Evolutionary conservation across 1,140 invertebrate genomes (phyloP).

Genomic region (Steinernema khuongi): DNA sequence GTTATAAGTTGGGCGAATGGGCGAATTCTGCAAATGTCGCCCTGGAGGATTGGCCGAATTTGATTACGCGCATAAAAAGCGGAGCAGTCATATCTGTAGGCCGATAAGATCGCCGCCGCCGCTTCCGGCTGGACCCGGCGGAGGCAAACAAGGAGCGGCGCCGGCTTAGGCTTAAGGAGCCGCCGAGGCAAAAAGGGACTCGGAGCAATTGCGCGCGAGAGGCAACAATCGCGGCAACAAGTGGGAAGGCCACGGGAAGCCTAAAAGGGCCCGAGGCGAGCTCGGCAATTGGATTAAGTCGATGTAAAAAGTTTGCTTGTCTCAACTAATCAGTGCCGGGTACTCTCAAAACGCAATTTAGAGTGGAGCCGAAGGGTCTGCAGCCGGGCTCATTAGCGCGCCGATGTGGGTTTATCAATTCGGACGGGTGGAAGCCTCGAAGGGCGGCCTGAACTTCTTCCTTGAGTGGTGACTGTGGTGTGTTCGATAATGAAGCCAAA

Average conservation of each 20-base stretch:
- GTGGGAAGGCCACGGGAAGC: not conserved
- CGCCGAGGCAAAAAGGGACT: not conserved
- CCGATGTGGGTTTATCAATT: not conserved
- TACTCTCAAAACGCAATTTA: conserved; percentile 17
- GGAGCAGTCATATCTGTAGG: not conserved
- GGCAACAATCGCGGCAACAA: conserved; percentile 8
- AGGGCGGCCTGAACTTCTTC: too few species aligned
- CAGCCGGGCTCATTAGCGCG: not conserved
- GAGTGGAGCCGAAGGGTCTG: not conserved
- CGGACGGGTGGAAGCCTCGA: too few species aligned
- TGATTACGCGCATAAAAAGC: not conserved
- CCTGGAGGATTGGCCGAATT: not conserved
- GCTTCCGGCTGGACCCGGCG: not conserved
- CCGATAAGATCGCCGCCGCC: not conserved
- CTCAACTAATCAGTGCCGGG: conserved; percentile 5
- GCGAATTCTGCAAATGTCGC: conserved; percentile 9
- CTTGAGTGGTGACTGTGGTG: too few species aligned
- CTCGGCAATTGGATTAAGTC: conserved; percentile 5
- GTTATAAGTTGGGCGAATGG: conserved; percentile 13
- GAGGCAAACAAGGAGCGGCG: too few species aligned
- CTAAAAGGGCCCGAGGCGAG: not conserved
- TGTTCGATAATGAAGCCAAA: too few species aligned
- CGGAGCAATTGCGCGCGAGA: not conserved
- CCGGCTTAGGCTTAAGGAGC: conserved; percentile 2
- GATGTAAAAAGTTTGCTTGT: conserved; percentile 17